phyloP scores from a whole-genome alignment of 2,113 vertebrate genomes.

The Procavia capensis region DNA sequence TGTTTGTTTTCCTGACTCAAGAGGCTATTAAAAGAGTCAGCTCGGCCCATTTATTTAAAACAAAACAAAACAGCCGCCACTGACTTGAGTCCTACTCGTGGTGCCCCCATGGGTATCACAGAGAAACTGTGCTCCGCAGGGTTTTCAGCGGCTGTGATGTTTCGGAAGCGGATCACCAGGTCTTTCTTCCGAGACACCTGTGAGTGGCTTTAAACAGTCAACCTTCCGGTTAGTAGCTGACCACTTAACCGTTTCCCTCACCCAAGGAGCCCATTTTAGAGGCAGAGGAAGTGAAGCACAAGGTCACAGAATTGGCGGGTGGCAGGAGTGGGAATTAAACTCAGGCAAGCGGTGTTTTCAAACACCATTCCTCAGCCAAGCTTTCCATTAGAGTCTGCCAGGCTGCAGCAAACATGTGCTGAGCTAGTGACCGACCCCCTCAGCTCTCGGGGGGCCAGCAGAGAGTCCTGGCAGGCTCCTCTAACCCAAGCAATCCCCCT shows the following conservation, averaged over 20 bases:
- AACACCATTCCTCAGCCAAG: not conserved
- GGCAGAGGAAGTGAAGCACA: not conserved
- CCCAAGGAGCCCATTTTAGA: not conserved
- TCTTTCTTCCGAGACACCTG: too few species aligned
- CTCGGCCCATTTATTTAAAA: not conserved
- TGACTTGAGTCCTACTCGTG: too few species aligned
- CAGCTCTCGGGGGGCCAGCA: not conserved
- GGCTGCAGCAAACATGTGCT: not conserved
- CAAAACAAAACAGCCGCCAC: too few species aligned
- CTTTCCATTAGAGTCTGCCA: accelerated
- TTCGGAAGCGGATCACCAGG: too few species aligned
- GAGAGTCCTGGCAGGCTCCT: not conserved
- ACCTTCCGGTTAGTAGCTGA: too few species aligned
- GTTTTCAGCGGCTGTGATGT: too few species aligned
- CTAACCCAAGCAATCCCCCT: not conserved
- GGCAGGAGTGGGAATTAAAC: not conserved
- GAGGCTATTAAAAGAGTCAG: not conserved
- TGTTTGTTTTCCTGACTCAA: not conserved
- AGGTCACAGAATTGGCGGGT: not conserved
- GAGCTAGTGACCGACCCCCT: not conserved
- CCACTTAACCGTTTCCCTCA: too few species aligned
- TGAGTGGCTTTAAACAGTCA: too few species aligned
- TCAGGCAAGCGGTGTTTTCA: not conserved
- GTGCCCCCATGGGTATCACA: too few species aligned
- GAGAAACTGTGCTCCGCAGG: too few species aligned